Percentiles rank a stretch among this genome's conserved stretches.
Evolutionary conservation across 2,797 vertebrate genomes (phyloP).

Genomic region (Esox masquinongy): DNA sequence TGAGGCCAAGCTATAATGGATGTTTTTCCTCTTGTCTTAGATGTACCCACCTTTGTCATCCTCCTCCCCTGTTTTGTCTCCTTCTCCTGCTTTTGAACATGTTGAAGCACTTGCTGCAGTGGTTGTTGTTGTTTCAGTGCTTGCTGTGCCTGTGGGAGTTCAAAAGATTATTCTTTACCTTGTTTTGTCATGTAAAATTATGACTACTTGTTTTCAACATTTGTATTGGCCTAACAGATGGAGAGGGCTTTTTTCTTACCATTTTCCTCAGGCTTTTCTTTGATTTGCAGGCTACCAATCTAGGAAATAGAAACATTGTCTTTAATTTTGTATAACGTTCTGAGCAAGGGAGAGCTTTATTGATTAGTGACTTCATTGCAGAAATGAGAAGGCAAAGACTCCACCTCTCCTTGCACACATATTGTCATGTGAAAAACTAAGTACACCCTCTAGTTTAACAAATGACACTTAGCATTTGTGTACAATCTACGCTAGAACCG

Average conservation of each 20-base stretch:
- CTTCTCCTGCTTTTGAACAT: conserved; percentile 52
- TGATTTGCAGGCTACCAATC: conserved; percentile 73
- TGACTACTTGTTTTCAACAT: not conserved
- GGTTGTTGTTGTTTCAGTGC: conserved; percentile 24
- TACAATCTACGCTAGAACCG: too few relatives aligned
- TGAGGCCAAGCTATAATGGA: too few relatives aligned
- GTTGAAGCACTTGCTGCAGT: conserved; percentile 30
- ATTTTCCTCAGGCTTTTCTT: conserved; percentile 76
- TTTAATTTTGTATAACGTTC: not conserved
- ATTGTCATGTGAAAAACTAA: too few relatives aligned
- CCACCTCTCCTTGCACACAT: too few relatives aligned
- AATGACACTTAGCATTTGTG: too few relatives aligned
- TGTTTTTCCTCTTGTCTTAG: not conserved
- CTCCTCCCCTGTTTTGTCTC: conserved; percentile 75
- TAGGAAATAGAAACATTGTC: conserved; percentile 27
- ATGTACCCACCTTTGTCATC: conserved; percentile 84
- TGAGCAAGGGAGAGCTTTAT: not conserved
- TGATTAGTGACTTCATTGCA: not conserved
- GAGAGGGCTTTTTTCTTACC: conserved; percentile 57
- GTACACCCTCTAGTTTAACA: too few relatives aligned
- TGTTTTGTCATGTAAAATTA: not conserved
- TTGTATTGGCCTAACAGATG: rapidly evolving
- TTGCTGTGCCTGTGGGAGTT: conserved; percentile 68
- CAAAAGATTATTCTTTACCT: not conserved
- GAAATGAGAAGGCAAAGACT: not conserved